Conservation (phyloP, 1,140 invertebrate genomes). For the Samia ricini region DNA sequence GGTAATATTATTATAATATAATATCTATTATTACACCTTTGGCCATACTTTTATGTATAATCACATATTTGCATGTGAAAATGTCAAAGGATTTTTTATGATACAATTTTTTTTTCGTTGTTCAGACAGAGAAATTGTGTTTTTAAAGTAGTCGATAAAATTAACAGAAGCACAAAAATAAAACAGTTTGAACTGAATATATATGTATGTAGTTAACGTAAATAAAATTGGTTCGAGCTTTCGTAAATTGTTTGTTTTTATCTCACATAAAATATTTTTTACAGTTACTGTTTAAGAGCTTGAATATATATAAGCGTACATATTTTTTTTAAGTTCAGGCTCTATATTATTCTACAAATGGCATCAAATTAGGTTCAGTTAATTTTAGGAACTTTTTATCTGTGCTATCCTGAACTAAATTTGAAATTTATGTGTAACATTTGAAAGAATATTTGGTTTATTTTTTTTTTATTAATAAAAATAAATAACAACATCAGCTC, state of each 20-base stretch:
- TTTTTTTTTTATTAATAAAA: too few relatives aligned
- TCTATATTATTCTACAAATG: too few relatives aligned
- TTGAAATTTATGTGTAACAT: too few relatives aligned
- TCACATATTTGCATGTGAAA: neutral
- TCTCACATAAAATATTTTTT: too few relatives aligned
- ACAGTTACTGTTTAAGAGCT: too few relatives aligned
- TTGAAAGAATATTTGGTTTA: too few relatives aligned
- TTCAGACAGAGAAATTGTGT: neutral
- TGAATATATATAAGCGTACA: too few relatives aligned
- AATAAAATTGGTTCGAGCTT: neutral
- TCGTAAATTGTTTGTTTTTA: neutral
- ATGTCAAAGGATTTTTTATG: neutral
- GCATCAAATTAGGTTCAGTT: too few relatives aligned
- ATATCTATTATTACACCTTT: slow-evolving; percentile 30
- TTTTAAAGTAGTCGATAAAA: neutral
- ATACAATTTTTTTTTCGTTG: neutral
- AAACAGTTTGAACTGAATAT: neutral
- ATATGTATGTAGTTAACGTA: neutral
- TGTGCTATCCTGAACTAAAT: too few relatives aligned
- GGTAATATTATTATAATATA: neutral
- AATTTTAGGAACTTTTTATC: too few relatives aligned
- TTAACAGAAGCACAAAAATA: neutral
- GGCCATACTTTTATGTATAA: slow-evolving; percentile 24
- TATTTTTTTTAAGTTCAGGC: too few relatives aligned
- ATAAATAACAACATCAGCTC: neutral